Base-by-base conservation (phyloP, 1,140 invertebrate genomes). In the Bombus turneri region DNA sequence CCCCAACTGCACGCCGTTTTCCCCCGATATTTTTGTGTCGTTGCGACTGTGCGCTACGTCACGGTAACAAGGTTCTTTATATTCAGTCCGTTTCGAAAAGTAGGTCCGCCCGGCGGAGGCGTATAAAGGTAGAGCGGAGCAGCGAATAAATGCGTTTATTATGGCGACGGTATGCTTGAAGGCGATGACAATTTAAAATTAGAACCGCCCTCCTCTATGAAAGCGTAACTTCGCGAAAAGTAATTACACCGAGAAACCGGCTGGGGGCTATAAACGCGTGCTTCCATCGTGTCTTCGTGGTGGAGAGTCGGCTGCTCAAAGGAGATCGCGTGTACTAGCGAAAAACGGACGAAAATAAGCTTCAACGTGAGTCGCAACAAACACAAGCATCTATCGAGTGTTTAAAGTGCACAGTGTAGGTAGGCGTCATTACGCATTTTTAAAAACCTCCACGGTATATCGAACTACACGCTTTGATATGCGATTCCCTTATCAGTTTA, bases 61-160 rank as follows among this genome's bases (percentile, higher is more conserved):
- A 15, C 34, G 4, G 25, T 72, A 80, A 73, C 72, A 72, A 39
- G 76, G 68, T 80, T 47, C 83, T 85, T 85, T 80, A 64, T 73
- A 72, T 72, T 62, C 66, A 15, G 66, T 37, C 31, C 47, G 83
- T 39, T 47, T 80, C 10, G 62, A 80, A 80, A 80, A 85, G 39
- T 85, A 73, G 76, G 68, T 84, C 15, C 73, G 62, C 62, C 12
- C n/a, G 73, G 10, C 31, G 43, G 25, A 25, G 53, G 8, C 31
- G 81, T 47, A 47, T 79, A 79, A 84, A 84, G 75, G 62, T 73
- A 28, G 64, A 31, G 31, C 53, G 53, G 57, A 39, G 66, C 3
- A 64, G 76, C 76, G 79, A 84, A 79, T 84, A 79, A 84, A 78
- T 84, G 83, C 76, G 76, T 84, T 84, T 84, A 79, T 79, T 84